A percentile compares a stretch with the other conserved stretches of the same genome.
These are phyloP conservation scores for Isichthys henryi DNA, from an alignment of 2,113 vertebrate genomes.

Conservation along the genomic window DNA sequence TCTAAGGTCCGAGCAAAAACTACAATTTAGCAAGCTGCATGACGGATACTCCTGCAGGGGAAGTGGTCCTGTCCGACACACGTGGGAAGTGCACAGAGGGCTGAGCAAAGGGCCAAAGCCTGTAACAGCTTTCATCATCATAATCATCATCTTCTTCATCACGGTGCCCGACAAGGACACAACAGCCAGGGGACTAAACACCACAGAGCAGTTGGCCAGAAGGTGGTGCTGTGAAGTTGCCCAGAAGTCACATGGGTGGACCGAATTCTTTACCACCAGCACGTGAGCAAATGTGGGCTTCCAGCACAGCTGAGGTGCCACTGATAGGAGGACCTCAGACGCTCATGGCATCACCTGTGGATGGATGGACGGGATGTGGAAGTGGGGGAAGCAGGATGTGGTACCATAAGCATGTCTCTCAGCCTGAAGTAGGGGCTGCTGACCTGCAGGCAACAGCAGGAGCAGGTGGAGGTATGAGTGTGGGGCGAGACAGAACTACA, in stretches of 20 bases:
- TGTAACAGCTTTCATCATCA: neutral
- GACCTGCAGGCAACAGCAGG: neutral
- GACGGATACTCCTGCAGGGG: neutral
- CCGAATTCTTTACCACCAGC: neutral
- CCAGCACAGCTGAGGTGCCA: neutral
- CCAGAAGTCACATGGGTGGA: neutral
- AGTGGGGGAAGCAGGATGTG: neutral
- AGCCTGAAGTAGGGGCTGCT: neutral
- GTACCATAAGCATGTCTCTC: neutral
- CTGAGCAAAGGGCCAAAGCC: neutral
- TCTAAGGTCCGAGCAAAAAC: neutral
- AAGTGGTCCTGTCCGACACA: neutral
- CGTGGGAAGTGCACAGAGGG: neutral
- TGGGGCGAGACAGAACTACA: neutral
- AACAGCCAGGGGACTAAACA: neutral
- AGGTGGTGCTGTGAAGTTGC: neutral
- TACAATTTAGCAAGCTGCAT: neutral
- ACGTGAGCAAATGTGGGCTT: neutral
- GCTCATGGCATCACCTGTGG: neutral
- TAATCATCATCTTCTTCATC: neutral
- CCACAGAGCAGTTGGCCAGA: neutral
- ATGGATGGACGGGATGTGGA: neutral
- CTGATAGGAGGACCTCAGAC: neutral
- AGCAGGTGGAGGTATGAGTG: neutral
- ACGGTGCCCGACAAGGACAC: neutral